Evolutionary conservation across 1,140 invertebrate genomes (phyloP).

Genomic region (Nymphalis io): DNA sequence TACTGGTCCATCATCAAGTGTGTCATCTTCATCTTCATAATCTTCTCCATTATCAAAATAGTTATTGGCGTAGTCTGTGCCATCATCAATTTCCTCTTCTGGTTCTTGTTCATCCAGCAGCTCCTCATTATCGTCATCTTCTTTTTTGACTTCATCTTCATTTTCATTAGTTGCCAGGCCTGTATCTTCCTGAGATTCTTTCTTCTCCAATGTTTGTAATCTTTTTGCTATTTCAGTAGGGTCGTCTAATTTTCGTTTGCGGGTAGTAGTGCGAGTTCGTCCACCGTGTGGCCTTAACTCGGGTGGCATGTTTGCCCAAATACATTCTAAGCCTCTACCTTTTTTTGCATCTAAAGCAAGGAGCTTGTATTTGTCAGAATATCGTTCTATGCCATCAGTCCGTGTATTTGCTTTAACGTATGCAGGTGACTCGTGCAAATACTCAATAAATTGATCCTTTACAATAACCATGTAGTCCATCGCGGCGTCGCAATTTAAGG

Average conservation of each 20-base stretch:
- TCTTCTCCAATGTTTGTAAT: slow-evolving; percentile 75
- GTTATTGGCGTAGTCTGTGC: slow-evolving; percentile 86
- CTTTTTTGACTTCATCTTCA: slow-evolving; percentile 57
- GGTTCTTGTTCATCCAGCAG: slow-evolving; percentile 76
- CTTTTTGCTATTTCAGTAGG: slow-evolving; percentile 64
- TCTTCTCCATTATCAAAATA: slow-evolving; percentile 94
- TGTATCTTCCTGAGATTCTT: slow-evolving; percentile 60
- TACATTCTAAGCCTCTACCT: slow-evolving; percentile 63
- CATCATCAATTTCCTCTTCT: slow-evolving; percentile 78
- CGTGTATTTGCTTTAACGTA: slow-evolving; percentile 67
- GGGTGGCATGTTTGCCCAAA: slow-evolving; percentile 71
- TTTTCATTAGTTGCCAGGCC: slow-evolving; percentile 54
- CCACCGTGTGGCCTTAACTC: slow-evolving; percentile 69
- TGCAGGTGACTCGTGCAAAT: slow-evolving; percentile 75
- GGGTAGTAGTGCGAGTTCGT: slow-evolving; percentile 36
- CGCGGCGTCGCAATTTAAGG: slow-evolving; percentile 66
- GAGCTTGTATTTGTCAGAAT: slow-evolving; percentile 79
- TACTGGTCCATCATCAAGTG: slow-evolving; percentile 87
- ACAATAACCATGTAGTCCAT: slow-evolving; percentile 79
- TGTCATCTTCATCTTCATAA: slow-evolving; percentile 93
- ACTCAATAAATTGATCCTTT: slow-evolving; percentile 78
- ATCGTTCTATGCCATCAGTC: slow-evolving; percentile 74
- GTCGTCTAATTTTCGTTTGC: slow-evolving; percentile 73
- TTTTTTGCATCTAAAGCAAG: slow-evolving; percentile 72
- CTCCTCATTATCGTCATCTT: slow-evolving; percentile 68